Evolutionary conservation across 2,113 vertebrate genomes (phyloP).

Genomic region (Nannospalax galili): DNA sequence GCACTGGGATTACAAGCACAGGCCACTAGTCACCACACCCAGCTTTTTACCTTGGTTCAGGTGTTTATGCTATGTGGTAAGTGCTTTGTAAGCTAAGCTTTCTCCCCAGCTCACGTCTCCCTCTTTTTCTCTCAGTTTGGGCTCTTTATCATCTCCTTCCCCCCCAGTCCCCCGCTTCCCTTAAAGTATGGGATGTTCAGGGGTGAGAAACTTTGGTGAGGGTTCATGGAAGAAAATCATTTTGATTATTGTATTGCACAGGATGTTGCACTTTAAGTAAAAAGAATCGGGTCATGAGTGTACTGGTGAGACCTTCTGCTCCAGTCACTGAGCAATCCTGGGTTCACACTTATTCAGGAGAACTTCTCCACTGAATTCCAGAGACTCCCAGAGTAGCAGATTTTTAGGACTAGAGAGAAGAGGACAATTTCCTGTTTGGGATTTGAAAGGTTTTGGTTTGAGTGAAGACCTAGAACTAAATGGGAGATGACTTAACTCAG

Average conservation of each 20-base stretch:
- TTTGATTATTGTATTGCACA: neutral
- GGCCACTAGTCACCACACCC: no score
- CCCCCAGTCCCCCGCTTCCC: neutral
- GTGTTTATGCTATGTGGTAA: no score
- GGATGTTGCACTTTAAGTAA: no score
- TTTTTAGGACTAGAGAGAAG: neutral
- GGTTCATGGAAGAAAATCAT: neutral
- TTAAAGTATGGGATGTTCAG: neutral
- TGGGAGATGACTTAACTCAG: no score
- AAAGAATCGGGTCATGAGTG: neutral
- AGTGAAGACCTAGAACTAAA: neutral
- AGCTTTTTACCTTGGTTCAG: no score
- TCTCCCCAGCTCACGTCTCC: no score
- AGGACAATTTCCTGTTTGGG: neutral
- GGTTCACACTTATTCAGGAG: neutral
- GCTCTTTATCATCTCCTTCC: no score
- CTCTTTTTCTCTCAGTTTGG: neutral
- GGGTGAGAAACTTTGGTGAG: neutral
- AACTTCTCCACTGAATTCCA: neutral
- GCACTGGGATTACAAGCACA: neutral
- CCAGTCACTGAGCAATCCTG: no score
- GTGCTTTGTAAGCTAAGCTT: no score
- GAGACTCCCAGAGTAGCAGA: fast-evolving
- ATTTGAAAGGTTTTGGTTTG: neutral
- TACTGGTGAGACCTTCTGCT: fast-evolving